These are phyloP conservation scores for Mustela lutreola DNA, from an alignment of 2,113 vertebrate genomes.

Conservation along the genomic window DNA sequence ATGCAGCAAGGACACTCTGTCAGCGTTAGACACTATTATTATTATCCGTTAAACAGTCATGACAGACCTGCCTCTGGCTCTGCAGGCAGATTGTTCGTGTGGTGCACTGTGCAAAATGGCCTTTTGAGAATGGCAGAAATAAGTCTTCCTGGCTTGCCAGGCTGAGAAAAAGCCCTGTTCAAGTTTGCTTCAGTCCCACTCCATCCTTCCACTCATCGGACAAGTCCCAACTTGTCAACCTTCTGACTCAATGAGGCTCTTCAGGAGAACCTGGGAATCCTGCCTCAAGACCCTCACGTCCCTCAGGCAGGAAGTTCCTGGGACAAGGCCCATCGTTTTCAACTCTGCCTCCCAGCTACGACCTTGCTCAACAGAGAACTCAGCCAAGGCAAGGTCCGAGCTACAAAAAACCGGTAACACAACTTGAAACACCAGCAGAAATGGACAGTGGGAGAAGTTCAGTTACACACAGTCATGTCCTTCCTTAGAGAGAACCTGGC, in stretches of 20 bases:
- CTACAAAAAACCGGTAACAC: not conserved
- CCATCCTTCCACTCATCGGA: not conserved
- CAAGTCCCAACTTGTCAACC: not conserved
- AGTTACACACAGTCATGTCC: not conserved
- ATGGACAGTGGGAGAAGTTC: not conserved
- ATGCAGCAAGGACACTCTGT: not conserved
- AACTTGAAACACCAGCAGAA: not conserved
- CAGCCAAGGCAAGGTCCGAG: not conserved
- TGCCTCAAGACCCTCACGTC: not conserved
- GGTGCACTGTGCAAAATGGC: not conserved
- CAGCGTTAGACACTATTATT: not conserved
- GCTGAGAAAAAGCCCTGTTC: not conserved
- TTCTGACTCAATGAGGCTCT: not conserved
- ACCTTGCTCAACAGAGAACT: not conserved
- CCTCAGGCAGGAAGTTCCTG: not conserved
- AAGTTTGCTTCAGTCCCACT: not conserved
- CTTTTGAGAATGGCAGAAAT: not conserved
- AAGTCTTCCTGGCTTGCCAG: not conserved
- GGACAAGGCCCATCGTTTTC: not conserved
- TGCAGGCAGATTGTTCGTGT: not conserved
- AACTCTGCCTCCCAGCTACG: slow-evolving; percentile 4
- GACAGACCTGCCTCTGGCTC: not conserved
- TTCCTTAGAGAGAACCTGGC: not conserved
- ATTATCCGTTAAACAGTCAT: not conserved
- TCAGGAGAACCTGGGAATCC: not conserved